These are phyloP conservation scores for Lithobates sylvaticus DNA, from an alignment of 2,797 vertebrate genomes.

Conservation along the genomic window DNA sequence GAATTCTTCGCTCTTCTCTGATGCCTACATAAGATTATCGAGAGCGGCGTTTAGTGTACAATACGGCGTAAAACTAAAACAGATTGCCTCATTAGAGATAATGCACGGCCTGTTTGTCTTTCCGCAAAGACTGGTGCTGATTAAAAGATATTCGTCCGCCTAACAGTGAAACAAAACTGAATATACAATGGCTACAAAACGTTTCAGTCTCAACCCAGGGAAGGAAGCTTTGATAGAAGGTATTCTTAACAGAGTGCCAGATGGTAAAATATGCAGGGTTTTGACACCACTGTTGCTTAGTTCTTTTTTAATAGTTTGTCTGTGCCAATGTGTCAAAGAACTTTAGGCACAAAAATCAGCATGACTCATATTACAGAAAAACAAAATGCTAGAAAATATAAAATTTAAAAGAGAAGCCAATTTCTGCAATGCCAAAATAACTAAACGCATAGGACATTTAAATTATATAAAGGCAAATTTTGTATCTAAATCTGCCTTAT, in stretches of 20 bases:
- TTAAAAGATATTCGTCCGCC: conserved; percentile 44
- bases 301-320: conserved; percentile 40
- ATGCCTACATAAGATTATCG: conserved; percentile 34
- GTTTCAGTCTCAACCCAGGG: neutral
- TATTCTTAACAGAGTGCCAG: conserved; percentile 35
- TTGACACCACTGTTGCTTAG: conserved; percentile 12
- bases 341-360: conserved; percentile 18
- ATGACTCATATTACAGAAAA: conserved; percentile 17
- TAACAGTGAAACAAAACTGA: conserved; percentile 27
- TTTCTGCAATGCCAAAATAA: neutral
- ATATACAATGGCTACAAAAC: conserved; percentile 26
- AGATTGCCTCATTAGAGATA: conserved; percentile 60
- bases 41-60: conserved; percentile 36
- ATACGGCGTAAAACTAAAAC: conserved; percentile 19
- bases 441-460: neutral
- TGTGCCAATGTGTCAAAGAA: conserved; percentile 47
- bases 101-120: conserved; percentile 45
- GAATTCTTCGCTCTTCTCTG: conserved; percentile 26
- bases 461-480: no score
- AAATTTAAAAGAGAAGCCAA: neutral
- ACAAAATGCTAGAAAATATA: conserved; percentile 2
- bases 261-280: conserved; percentile 32
- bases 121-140: conserved; percentile 44
- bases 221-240: conserved; percentile 5
- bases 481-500: no score